Percentiles rank a stretch among this genome's conserved stretches.
Evolutionary conservation across 2,888 invertebrate genomes (phyloP).

Genomic region (Mythimna loreyi): DNA sequence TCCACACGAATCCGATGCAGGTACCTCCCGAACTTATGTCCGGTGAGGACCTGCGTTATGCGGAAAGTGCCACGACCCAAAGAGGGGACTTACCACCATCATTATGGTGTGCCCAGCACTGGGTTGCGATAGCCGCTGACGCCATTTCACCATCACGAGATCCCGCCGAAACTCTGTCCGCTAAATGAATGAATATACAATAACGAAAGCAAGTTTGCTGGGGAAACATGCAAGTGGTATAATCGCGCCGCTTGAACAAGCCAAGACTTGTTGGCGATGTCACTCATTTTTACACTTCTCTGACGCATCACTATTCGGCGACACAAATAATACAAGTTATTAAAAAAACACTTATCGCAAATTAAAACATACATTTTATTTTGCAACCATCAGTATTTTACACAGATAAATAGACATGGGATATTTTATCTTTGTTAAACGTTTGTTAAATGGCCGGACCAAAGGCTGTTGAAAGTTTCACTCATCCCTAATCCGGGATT

Average conservation of each 20-base stretch:
- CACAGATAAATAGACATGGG: not conserved
- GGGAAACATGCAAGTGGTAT: not conserved
- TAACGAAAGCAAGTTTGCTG: not conserved
- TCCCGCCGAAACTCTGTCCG: no score
- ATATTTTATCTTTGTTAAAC: slow-evolving; percentile 4
- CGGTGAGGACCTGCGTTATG: no score
- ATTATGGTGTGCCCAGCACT: no score
- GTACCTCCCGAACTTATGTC: no score
- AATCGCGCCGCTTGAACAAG: not conserved
- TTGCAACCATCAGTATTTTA: not conserved
- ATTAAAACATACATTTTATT: not conserved
- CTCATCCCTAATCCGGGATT: slow-evolving; percentile 50
- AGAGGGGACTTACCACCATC: no score
- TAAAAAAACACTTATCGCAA: slow-evolving; percentile 5
- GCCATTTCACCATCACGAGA: no score
- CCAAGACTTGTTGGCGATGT: slow-evolving; percentile 22
- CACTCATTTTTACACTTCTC: slow-evolving; percentile 30
- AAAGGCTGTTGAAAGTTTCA: slow-evolving; percentile 43
- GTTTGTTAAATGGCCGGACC: slow-evolving; percentile 3
- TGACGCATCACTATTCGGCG: slow-evolving; percentile 6
- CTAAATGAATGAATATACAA: no score
- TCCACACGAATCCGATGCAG: no score
- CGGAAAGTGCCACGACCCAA: no score
- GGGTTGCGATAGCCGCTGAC: no score
- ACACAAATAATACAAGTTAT: not conserved